Base-by-base conservation (phyloP, 2,888 invertebrate genomes). In the Zelleria hepariella region DNA sequence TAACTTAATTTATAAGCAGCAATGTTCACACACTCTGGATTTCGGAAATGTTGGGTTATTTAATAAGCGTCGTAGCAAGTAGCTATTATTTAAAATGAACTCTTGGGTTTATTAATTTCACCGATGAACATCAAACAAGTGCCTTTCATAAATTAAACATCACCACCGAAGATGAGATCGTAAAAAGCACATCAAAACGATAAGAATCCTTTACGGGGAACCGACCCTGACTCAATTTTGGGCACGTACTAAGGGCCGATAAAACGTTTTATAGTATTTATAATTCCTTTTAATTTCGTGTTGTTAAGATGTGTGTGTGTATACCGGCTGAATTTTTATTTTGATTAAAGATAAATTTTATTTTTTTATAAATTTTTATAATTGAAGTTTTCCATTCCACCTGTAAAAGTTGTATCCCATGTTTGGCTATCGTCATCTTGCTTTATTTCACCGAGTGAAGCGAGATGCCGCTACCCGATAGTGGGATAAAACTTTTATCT, bases 191-290 rank as follows among this genome's bases (percentile, higher is more conserved):
- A 32, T 20, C 24, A 55, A 21, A 10, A 20, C 8, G 20, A 32
- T 3, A 32, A 32, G 32, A 55, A 5, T 15, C 24, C 25, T 55
- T 65, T 66, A 65, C 67, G 58, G 55, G 66, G 69, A 68, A 71
- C 60, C 10, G 57, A 68, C 65, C 67, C 68, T 68, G 66, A 65
- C 62, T 60, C 8, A 49, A 20, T 26, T 57, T 49, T 58, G n/a
- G 23, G 24, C 64, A 8, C 60, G 64, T 63, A 65, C 64, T 66
- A 65, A 61, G 53, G 58, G 62, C 63, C 61, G 65, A 65, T 66
- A 65, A 67, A 66, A 62, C 63, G 64, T 61, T 67, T 63, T 67
- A 66, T 65, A 65, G 59, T 53, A 53, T 53, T 53, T 53, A 53
- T 53, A 53, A 53, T 53, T 25, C 10, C 53, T 53, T 53, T 53